A percentile compares a stretch with the other conserved stretches of the same genome.
Conservation (phyloP, 30 jellyfish, hydroid and myxozoan species). For the Turritopsis dohrnii region DNA sequence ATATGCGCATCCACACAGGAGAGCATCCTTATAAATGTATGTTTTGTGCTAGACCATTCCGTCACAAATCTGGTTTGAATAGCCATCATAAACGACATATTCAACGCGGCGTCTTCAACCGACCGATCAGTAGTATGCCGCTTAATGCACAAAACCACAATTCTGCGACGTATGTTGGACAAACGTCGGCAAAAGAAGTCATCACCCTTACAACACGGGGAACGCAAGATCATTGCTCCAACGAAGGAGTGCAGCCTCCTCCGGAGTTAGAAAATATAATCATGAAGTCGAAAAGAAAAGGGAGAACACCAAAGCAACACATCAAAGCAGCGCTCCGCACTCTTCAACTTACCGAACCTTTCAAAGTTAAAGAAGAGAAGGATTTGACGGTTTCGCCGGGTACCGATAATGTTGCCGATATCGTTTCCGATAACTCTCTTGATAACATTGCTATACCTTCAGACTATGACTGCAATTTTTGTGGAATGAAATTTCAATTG, state of each 20-base stretch:
- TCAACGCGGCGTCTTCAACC: slow-evolving; percentile 24
- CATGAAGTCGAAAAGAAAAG: slow-evolving; percentile 21
- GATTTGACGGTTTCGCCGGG: neutral
- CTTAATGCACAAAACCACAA: no score
- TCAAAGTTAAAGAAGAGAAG: slow-evolving; percentile 9
- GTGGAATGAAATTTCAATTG: slow-evolving; percentile 25
- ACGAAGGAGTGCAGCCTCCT: neutral
- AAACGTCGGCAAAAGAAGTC: no score
- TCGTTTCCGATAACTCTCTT: no score
- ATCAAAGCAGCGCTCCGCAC: neutral
- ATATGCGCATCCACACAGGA: slow-evolving; percentile 40
- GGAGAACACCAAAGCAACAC: slow-evolving; percentile 12
- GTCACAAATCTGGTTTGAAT: slow-evolving; percentile 46
- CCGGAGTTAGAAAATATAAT: neutral
- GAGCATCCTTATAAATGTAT: slow-evolving; percentile 34
- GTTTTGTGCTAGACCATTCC: slow-evolving; percentile 46
- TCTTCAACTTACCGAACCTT: neutral
- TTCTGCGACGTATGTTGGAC: no score
- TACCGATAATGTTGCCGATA: neutral
- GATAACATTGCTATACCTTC: neutral
- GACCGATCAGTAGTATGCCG: slow-evolving; percentile 24
- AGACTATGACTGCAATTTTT: slow-evolving; percentile 29
- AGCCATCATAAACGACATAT: slow-evolving; percentile 38
- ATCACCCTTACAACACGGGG: no score
- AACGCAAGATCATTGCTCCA: no score